Evolutionary conservation across 2,888 invertebrate species (phyloP).

Genomic region (Polymixis lichenea): DNA sequence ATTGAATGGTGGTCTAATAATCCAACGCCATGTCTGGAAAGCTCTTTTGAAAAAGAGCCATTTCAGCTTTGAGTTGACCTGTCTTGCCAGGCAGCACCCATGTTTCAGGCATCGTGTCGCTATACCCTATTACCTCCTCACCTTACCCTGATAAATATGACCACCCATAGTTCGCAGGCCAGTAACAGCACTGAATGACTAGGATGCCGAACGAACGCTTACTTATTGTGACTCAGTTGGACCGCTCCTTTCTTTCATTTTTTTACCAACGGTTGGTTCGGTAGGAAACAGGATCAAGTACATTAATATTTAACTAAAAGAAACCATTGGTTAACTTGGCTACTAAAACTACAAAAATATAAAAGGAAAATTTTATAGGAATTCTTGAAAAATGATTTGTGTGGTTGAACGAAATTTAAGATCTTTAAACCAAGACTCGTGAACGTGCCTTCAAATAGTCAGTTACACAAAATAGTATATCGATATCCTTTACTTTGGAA

Average conservation of each 20-base stretch:
- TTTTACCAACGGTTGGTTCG: neutral
- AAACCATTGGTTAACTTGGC: conserved; percentile 22
- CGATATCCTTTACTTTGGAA: conserved; percentile 50
- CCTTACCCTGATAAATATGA: neutral
- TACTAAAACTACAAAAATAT: conserved; percentile 20
- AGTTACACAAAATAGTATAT: conserved; percentile 32
- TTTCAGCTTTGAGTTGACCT: no score
- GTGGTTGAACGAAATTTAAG: conserved; percentile 49
- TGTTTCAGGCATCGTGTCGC: no score
- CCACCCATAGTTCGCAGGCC: no score
- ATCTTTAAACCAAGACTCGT: conserved; percentile 40
- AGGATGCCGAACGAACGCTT: neutral
- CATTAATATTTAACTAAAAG: conserved; percentile 26
- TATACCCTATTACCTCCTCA: no score
- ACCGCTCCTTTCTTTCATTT: neutral
- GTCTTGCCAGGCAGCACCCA: no score
- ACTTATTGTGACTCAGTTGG: no score
- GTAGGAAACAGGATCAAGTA: neutral
- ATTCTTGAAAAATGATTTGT: conserved; percentile 42
- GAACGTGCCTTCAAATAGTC: conserved; percentile 50
- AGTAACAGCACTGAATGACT: neutral
- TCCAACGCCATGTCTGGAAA: no score
- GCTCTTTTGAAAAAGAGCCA: no score
- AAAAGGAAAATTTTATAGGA: neutral
- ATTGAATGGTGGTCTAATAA: no score